Evolutionary conservation across 2,113 vertebrate species (phyloP).

Genomic region (Caretta caretta): DNA sequence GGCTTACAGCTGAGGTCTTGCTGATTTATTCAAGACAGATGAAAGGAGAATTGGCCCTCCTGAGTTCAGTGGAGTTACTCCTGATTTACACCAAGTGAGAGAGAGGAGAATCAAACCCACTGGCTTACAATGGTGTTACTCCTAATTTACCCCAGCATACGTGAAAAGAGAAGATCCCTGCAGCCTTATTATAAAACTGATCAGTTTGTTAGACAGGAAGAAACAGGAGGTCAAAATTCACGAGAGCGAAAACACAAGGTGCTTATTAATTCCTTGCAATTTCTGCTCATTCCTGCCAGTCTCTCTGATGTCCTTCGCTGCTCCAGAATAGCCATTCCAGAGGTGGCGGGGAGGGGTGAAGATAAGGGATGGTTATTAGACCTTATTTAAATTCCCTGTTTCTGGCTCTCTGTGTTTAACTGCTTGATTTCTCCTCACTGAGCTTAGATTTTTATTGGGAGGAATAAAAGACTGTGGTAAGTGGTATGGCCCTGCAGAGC

Average conservation of each 20-base stretch:
- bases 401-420: slow-evolving; percentile 13
- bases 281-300: neutral
- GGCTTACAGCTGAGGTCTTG: slow-evolving; percentile 53
- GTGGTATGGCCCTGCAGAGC: neutral
- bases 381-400: neutral
- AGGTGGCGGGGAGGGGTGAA: neutral
- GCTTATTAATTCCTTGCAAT: neutral
- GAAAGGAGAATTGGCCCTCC: slow-evolving; percentile 27
- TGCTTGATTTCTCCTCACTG: neutral
- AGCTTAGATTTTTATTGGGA: slow-evolving; percentile 30
- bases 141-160: slow-evolving; percentile 50
- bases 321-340: neutral
- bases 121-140: slow-evolving; percentile 25
- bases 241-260: neutral
- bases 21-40: slow-evolving; percentile 50
- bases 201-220: neutral
- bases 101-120: too few species aligned
- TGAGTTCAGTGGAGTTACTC: too few species aligned
- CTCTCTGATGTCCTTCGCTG: neutral
- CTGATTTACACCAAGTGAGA: too few species aligned
- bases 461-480: slow-evolving; percentile 17
- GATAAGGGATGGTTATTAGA: neutral
- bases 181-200: neutral
- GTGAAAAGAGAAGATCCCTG: neutral
- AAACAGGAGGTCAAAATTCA: neutral